Base-by-base conservation (phyloP, 2,113 vertebrate species). In the Pleuronectes platessa region DNA sequence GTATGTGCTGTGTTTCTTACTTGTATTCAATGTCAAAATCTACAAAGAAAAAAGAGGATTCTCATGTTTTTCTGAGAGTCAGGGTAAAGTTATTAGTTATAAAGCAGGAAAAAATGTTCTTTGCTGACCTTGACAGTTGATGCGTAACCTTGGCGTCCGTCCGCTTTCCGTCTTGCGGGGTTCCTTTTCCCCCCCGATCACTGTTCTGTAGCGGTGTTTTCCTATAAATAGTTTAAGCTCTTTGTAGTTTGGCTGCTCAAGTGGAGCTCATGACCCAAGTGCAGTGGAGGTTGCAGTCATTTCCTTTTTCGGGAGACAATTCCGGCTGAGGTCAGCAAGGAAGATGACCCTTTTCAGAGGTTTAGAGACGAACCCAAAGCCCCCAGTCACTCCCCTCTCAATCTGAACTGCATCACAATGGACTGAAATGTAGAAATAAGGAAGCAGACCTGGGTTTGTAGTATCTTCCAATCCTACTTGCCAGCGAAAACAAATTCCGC, bases 171-270 rank as follows among this genome's bases (percentile, higher is more conserved):
- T 82, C 84, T 80, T 84, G 72, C 26, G 73, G 74, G 62, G 65
- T 82, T 82, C 74, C 68, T 70, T 31, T 84, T 79, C 61, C 42
- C 81, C 70, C 78, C 69, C 70, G 79, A 88, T 91, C 83, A 72
- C 81, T 86, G 90, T 90, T 70, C 90, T 88, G 87, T 77, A 79
- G 84, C 81, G 5, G 71, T 94, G 91, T 94, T 94, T 93, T 83
- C 84, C 93, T 93, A 93, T 93, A 94, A 94, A 94, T 93, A 94
- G 90, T 92, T 92, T 93, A 94, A 93, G 85, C 78, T 86, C 86
- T 89, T 71, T 86, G 85, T 87, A 84, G 78, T 86, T 77, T 73
- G 72, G 75, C 85, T 81, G 74, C 85, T 79, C 76, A 27, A 75
- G 67, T 89, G 70, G 63, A 79, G 81, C 82, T 86, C 83, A 78